Evolutionary conservation across 1,140 invertebrate genomes (phyloP), one percentile per base, ranked within the genome.

Genomic region (Copidosoma floridanum): DNA sequence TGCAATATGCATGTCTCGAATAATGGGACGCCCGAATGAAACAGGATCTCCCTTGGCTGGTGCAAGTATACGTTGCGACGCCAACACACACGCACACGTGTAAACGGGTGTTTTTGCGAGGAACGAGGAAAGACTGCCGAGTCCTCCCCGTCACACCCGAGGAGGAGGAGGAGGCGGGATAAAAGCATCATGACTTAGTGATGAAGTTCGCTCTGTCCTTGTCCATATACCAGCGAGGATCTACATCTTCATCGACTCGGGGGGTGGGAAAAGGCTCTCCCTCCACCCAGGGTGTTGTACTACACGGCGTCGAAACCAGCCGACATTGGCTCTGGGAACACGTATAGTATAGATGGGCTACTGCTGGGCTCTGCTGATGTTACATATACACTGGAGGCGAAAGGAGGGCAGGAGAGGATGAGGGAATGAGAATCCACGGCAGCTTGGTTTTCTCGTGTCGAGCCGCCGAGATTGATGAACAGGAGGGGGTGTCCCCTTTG

Each of bases 111-210:
- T 54, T n/a, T n/a, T n/a, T 43, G 72, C 69, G 65, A 62, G 58
- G 66, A 59, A 38, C 37, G n/a, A n/a, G n/a, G n/a, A n/a, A n/a
- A n/a, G n/a, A 14, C 32, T 35, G 14, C n/a, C n/a, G n/a, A n/a
- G n/a, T n/a, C n/a, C n/a, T n/a, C n/a, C n/a, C n/a, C n/a, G n/a
- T n/a, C n/a, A n/a, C n/a, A n/a, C n/a, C n/a, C n/a, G n/a, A n/a
- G n/a, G n/a, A n/a, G n/a, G n/a, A n/a, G n/a, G n/a, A n/a, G n/a
- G n/a, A n/a, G 27, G 27, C 41, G 55, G 70, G 74, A 76, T 76
- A 76, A 77, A 77, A 77, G 74, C 76, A 72, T 78, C 76, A 69
- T 78, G 76, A 78, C 66, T 78, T 74, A 78, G 70, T 71, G 70
- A 78, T 77, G 74, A 77, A 69, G 61, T 46, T 61, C 53, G 63